phyloP scores from a whole-genome alignment of 2,888 invertebrate genomes.

The Drosophila cognata region DNA sequence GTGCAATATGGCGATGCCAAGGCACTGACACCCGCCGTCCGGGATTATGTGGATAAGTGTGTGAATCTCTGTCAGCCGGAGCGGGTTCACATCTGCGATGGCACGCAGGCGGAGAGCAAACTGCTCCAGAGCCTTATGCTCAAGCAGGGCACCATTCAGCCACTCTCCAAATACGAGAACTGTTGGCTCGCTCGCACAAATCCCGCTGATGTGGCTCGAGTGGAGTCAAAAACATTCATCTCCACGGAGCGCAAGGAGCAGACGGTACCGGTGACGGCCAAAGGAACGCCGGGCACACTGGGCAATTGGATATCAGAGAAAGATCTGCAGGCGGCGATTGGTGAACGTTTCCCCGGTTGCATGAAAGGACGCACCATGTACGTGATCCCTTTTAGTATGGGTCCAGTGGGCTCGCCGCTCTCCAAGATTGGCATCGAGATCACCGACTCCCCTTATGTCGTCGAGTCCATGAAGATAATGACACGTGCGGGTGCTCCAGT shows the following conservation, averaged over 20 bases:
- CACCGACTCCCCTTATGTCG: slow-evolving; percentile 99
- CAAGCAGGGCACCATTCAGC: slow-evolving; percentile 91
- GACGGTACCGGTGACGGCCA: slow-evolving; percentile 91
- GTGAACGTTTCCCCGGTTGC: slow-evolving; percentile 94
- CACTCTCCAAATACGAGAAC: slow-evolving; percentile 95
- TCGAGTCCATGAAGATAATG: slow-evolving; percentile 98
- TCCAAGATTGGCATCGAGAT: slow-evolving; percentile 99
- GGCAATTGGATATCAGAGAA: slow-evolving; percentile 97
- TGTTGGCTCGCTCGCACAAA: slow-evolving; percentile 98
- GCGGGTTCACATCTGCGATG: slow-evolving; percentile 96
- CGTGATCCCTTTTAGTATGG: slow-evolving; percentile 99
- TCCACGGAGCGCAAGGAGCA: slow-evolving; percentile 92
- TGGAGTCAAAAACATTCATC: slow-evolving; percentile 98
- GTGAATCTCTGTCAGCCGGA: slow-evolving; percentile 93
- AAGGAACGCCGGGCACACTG: slow-evolving; percentile 92
- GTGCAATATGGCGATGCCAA: slow-evolving; percentile 85
- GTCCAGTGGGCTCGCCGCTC: slow-evolving; percentile 96
- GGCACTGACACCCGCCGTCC: slow-evolving; percentile 85
- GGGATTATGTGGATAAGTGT: slow-evolving; percentile 91
- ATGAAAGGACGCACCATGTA: slow-evolving; percentile 98
- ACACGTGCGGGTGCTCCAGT: slow-evolving; percentile 92
- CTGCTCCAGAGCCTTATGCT: slow-evolving; percentile 91
- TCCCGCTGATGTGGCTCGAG: slow-evolving; percentile 98
- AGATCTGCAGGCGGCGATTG: slow-evolving; percentile 92
- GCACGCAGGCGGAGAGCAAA: slow-evolving; percentile 92